Base-by-base conservation (phyloP, 2,113 vertebrate genomes). In the Anser brachyrhynchus region DNA sequence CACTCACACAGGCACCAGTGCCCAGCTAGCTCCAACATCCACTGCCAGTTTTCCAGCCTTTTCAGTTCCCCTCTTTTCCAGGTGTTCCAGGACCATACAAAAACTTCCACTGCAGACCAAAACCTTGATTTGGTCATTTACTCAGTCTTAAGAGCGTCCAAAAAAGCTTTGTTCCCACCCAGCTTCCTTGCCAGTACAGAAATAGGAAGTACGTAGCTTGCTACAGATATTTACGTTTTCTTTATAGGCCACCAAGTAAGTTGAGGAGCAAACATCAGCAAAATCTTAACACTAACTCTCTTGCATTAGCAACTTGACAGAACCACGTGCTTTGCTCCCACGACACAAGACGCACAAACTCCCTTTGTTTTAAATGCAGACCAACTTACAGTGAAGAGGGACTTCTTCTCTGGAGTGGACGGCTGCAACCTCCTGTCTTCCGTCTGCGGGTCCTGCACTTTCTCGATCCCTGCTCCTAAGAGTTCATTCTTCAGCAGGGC, bases 401-500 rank as follows among this genome's bases (percentile, higher is more conserved):
- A 99, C 87, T 99, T 99, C 94, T 99, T 99, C 96, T 99, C 99
- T 0, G 99, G 99, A 1, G 99, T 99, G 62, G 99, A 99, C 0
- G 99, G 99, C 97, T 99, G 99, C 51, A 99, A 97, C 66, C 99
- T 97, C 43, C 99, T 97, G 91, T 99, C 99, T 91, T 99, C 99
- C 0, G 99, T 99, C 97, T 99, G 99, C 0, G 99, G 99, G 96
- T 99, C 99, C 95, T 99, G 99, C 43, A 99, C 99, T 85, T 99
- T 99, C 97, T 99, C 99, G 0, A 99, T 99, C 28, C 99, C 99
- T 0, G 99, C 99, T 20, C 99, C 99, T 5, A 99, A 96, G 71
- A 99, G 98, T 90, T 99, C 99, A 0, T 99, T 99, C 97, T 99
- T 99, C 88, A 99, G 98, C 94, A 99, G 96, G n/a, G 99, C 99